Evolutionary conservation across 2,888 invertebrate genomes (phyloP), one percentile per base, ranked within the genome.

Genomic region (Drosophila gaucha): DNA sequence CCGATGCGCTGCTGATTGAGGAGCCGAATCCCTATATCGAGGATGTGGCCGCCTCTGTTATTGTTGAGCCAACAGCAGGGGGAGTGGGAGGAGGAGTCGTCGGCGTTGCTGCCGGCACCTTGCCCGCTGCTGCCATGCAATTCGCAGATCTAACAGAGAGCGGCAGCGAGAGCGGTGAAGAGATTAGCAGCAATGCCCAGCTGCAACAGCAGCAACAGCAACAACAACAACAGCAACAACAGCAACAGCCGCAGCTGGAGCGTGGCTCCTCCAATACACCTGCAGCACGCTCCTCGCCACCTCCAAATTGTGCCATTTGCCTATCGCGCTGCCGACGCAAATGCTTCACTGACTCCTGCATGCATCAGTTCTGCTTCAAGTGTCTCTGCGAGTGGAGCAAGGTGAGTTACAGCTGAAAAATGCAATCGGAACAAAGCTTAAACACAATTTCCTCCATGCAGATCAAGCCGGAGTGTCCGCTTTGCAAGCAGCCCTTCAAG

Each of bases 371-470:
- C 91, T 99, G 98, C 91, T 98, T 98, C 90, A 95, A 95, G 74
- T 99, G 98, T 90, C 93, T 99, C 28, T 92, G 97, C 66, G 96
- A 97, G 89, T 99, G 98, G 98, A 97, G 98, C 57, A 97, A 97
- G 93, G 95, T 95, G 90, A 65, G 83, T 66, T 12, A 20, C n/a
- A 1, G 22, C 1, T 6, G 12, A 16, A 41, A 0, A 9, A 3
- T 24, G 36, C 36, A n/a, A n/a, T n/a, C 14, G 0, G 10, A 12
- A 5, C 8, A 12, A 20, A 36, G 2, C 4, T 20, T 5, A 22
- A 35, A 10, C 12, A 16, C 50, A 26, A 3, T 10, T 1, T n/a
- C 8, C 89, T n/a, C n/a, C n/a, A n/a, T n/a, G n/a, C 90, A 96
- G 96, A 96, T 98, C 12, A 98, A 98, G 92, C 94, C 97, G 0